Base-by-base conservation (phyloP, 2,113 vertebrate genomes). In the Agapornis roseicollis region DNA sequence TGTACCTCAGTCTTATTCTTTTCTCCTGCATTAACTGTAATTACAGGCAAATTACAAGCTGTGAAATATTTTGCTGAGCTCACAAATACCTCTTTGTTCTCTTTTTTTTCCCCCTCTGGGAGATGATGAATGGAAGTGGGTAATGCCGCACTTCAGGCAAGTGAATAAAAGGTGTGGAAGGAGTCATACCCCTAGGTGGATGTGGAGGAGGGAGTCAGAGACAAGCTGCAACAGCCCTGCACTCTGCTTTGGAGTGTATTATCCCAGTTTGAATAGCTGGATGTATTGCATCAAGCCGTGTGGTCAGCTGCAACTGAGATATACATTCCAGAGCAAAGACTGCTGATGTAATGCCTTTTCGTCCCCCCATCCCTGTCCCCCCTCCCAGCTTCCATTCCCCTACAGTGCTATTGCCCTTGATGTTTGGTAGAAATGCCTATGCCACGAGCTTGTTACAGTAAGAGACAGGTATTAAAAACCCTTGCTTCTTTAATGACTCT, bases 141-240 rank as follows among this genome's bases (percentile, higher is more conserved):
- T 81, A 95, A 96, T 61, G 69, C 88, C 6, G 28, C 68, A 80
- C 72, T 96, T 79, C 41, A 56, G 53, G 69, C 71, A 29, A 94
- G 63, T 76, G 93, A 91, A 96, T 70, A 94, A 87, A 96, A 96
- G 95, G 89, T 92, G 83, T 88, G 76, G 77, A 74, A 84, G 85
- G 94, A 97, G 85, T 96, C 94, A 60, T 84, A 85, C 44, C 49
- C 80, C 53, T 74, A 72, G 71, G 53, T 44, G 61, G 41, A 27
- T 61, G 77, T 64, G 79, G 41, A 73, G 66, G 35, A 70, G 35
- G 10, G 13, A 93, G 72, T 63, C 53, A 85, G 61, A 83, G 47
- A 56, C 84, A 86, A 53, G 74, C 84, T 80, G 83, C 91, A 92
- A 81, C 35, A 90, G 35, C 64, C 60, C 87, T 17, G 33, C 74